Conservation (phyloP, 2,888 invertebrate species). For the Eilema sororculum region DNA sequence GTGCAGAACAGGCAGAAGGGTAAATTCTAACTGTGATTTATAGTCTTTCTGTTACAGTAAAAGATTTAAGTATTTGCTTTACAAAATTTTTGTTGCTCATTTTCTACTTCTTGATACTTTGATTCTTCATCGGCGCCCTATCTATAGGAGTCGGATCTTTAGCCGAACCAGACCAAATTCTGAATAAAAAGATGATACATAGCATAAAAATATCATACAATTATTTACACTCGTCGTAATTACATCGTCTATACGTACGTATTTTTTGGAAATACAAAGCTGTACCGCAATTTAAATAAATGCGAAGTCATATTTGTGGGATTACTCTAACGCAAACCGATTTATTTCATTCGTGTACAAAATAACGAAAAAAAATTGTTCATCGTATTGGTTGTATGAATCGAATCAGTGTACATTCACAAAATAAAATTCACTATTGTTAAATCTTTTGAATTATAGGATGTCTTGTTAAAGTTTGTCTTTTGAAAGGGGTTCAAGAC, state of each 20-base stretch:
- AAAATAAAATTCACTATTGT: neutral
- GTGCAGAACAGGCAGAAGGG: too few species aligned
- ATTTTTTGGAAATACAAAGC: neutral
- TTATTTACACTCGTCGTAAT: conserved; percentile 1
- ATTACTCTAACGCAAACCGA: neutral
- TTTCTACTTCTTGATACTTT: too few species aligned
- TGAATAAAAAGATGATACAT: neutral
- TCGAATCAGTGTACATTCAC: neutral
- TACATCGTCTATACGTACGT: neutral
- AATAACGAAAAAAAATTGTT: neutral
- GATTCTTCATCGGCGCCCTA: neutral
- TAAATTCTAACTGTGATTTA: too few species aligned
- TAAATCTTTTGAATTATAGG: neutral
- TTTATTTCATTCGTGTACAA: neutral
- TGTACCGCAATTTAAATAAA: neutral
- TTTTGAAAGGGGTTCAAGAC: too few species aligned
- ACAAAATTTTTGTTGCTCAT: too few species aligned
- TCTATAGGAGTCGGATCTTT: neutral
- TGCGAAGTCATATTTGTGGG: neutral
- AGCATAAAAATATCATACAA: neutral
- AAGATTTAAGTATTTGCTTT: too few species aligned
- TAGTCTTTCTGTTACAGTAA: too few species aligned
- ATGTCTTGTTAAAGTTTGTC: too few species aligned
- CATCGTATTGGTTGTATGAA: neutral
- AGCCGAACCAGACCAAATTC: neutral